phyloP scores from a whole-genome alignment of 2,888 invertebrate species.

The Orthosia cruda region DNA sequence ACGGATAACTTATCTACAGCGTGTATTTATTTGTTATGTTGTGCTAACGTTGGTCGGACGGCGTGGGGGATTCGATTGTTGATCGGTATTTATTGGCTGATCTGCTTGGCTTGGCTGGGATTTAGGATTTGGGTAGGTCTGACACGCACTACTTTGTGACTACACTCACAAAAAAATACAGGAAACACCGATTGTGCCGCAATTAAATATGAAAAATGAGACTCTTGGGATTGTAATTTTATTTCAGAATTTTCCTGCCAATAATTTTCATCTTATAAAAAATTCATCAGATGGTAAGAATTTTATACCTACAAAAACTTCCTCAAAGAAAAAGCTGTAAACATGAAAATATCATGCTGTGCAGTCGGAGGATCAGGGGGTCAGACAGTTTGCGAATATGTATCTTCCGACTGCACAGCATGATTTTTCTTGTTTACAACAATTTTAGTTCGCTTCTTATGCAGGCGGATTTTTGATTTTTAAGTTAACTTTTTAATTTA shows the following conservation, averaged over 20 bases:
- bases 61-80: slow-evolving; percentile 41
- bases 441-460: too few relatives aligned
- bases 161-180: not conserved
- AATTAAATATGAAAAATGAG: not conserved
- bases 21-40: slow-evolving; percentile 75
- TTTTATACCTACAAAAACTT: too few relatives aligned
- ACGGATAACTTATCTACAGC: slow-evolving; percentile 80
- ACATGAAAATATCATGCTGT: too few relatives aligned
- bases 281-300: too few relatives aligned
- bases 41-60: slow-evolving; percentile 54
- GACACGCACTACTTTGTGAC: not conserved
- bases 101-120: slow-evolving; percentile 27
- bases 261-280: too few relatives aligned
- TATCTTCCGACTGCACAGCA: too few relatives aligned
- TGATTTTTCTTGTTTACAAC: too few relatives aligned
- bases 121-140: not conserved
- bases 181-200: not conserved
- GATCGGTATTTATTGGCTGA: slow-evolving; percentile 31
- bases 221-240: not conserved
- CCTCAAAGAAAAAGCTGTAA: too few relatives aligned
- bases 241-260: not conserved
- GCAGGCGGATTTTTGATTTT: too few relatives aligned
- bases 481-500: too few relatives aligned
- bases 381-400: too few relatives aligned
- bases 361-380: too few relatives aligned